phyloP scores from a whole-genome alignment of 2,888 invertebrate genomes.

The Pseudolycoriella hygida region DNA sequence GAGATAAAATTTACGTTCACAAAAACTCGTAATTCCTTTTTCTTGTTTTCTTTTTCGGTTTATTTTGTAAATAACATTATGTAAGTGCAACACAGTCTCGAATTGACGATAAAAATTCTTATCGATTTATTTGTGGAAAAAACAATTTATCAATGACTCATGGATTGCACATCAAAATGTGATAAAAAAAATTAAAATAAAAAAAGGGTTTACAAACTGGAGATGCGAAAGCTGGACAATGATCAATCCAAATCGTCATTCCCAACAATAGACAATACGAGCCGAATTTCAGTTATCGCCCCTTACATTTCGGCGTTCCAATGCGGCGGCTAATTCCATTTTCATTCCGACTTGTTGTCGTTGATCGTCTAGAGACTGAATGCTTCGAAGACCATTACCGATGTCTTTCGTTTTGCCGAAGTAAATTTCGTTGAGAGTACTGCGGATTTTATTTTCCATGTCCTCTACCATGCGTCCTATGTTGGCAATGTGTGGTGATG shows the following conservation, averaged over 20 bases:
- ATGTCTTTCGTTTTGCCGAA: slow-evolving; percentile 99
- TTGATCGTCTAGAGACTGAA: slow-evolving; percentile 70
- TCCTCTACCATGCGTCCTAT: slow-evolving; percentile 98
- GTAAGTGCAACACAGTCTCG: too few species aligned
- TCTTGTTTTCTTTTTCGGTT: too few species aligned
- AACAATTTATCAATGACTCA: not conserved
- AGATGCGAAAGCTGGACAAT: not conserved
- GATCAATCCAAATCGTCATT: not conserved
- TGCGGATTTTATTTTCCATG: slow-evolving; percentile 98
- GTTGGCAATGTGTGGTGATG: slow-evolving; percentile 94
- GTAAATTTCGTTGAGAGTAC: slow-evolving; percentile 95
- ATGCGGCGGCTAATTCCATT: slow-evolving; percentile 68
- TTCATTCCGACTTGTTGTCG: slow-evolving; percentile 68
- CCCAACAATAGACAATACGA: not conserved
- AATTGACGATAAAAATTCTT: not conserved
- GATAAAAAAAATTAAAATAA: not conserved
- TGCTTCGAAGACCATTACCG: slow-evolving; percentile 76
- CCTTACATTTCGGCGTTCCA: slow-evolving; percentile 66
- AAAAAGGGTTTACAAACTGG: not conserved
- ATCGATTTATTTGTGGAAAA: not conserved
- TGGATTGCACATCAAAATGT: not conserved
- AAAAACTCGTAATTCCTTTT: too few species aligned
- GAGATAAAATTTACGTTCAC: too few species aligned
- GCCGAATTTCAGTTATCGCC: slow-evolving; percentile 11
- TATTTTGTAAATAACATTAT: too few species aligned